Evolutionary conservation across 2,888 invertebrate genomes (phyloP).

Genomic region (Autographa pulchrina): DNA sequence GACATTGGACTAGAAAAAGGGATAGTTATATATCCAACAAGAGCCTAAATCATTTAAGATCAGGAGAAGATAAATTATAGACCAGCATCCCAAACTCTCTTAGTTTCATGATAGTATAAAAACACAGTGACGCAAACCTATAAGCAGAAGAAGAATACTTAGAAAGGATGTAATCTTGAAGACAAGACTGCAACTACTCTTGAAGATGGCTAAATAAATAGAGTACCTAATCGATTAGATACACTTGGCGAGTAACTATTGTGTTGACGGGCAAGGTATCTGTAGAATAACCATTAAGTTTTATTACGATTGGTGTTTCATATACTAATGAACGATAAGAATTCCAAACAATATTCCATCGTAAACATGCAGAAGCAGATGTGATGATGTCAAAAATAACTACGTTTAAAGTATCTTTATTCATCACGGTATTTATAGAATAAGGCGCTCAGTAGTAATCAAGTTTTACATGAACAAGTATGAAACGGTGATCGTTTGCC

Average conservation of each 20-base stretch:
- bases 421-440: conserved; percentile 47
- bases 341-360: neutral
- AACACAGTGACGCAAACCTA: too few relatives aligned
- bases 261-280: neutral
- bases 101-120: too few relatives aligned
- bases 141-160: too few relatives aligned
- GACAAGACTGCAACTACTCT: neutral
- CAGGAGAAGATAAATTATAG: too few relatives aligned
- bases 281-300: neutral
- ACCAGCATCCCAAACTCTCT: too few relatives aligned
- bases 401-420: conserved; percentile 19
- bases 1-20: too few relatives aligned
- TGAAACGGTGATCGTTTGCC: conserved; percentile 56
- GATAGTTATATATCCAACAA: too few relatives aligned
- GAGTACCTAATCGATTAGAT: too few relatives aligned
- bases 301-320: neutral
- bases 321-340: neutral
- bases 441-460: conserved; percentile 52
- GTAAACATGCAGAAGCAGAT: conserved; percentile 4
- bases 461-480: conserved; percentile 61
- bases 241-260: too few relatives aligned
- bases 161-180: too few relatives aligned
- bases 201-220: neutral
- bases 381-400: conserved; percentile 4
- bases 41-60: too few relatives aligned